Conservation (phyloP, 2,113 vertebrate species). For the Lichenostomus cassidix region DNA sequence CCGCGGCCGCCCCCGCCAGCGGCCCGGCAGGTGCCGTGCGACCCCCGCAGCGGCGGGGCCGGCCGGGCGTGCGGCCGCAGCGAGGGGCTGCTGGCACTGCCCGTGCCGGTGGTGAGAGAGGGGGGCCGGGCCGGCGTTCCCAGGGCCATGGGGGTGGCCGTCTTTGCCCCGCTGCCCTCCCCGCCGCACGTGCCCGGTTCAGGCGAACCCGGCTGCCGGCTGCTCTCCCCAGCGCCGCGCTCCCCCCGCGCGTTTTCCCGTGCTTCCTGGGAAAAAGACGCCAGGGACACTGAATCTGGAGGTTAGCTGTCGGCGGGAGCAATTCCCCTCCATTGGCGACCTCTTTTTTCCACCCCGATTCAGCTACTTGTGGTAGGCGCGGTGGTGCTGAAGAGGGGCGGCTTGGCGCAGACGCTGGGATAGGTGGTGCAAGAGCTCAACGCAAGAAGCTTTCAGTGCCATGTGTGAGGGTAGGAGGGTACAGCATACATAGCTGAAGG, state of each 20-base stretch:
- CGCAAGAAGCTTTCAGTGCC: neutral
- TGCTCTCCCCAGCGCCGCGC: neutral
- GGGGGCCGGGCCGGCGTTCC: too few relatives aligned
- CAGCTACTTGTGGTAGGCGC: accelerated
- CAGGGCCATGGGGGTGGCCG: neutral
- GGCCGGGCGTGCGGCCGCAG: neutral
- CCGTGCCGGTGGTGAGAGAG: neutral
- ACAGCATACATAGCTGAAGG: neutral
- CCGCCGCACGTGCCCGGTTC: neutral
- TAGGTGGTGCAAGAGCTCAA: neutral
- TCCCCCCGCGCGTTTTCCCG: accelerated
- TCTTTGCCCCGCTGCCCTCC: too few relatives aligned
- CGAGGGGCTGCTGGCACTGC: neutral
- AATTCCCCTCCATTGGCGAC: accelerated
- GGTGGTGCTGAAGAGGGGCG: neutral
- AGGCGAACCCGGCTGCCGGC: accelerated
- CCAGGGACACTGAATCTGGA: neutral
- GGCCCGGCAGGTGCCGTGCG: neutral
- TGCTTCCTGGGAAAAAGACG: neutral
- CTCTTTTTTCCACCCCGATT: neutral
- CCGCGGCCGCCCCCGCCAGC: neutral
- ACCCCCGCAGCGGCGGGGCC: neutral
- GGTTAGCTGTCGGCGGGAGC: too few relatives aligned
- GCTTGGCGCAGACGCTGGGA: neutral
- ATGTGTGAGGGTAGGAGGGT: neutral